Percentiles rank a stretch among this genome's conserved stretches.
Conservation (phyloP, 2,113 vertebrate species). For the Lophotis ruficrista region DNA sequence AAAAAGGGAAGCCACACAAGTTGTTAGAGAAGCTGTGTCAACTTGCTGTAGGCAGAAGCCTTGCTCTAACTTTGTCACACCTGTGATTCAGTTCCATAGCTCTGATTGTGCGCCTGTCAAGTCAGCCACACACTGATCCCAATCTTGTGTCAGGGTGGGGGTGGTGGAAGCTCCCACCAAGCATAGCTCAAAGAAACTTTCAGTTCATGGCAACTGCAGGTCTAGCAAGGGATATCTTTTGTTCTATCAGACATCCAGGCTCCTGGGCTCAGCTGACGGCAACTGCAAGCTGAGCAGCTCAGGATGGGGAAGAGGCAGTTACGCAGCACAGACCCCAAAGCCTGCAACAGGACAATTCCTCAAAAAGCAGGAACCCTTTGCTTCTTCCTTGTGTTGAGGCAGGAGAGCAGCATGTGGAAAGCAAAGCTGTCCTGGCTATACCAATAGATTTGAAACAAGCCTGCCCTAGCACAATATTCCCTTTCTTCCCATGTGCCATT, state of each 20-base stretch:
- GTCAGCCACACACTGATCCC: not conserved
- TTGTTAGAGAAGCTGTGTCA: not conserved
- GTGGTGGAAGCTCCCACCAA: not conserved
- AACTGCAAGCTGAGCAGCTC: not conserved
- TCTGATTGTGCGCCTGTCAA: not conserved
- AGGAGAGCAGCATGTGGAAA: not conserved
- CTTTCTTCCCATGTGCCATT: not conserved
- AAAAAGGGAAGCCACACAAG: not conserved
- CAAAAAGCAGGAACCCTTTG: not conserved
- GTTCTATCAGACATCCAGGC: not conserved
- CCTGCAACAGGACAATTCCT: not conserved
- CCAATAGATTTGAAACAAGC: rapidly evolving
- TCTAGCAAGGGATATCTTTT: not conserved
- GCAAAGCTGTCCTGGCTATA: not conserved
- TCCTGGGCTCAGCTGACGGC: not conserved
- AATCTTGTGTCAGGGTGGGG: not conserved
- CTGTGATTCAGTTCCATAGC: not conserved
- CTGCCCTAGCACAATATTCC: not conserved
- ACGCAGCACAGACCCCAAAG: not conserved
- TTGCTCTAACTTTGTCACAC: not conserved
- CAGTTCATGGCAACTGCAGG: not conserved
- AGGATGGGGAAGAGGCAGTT: not conserved
- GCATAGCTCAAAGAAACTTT: not conserved
- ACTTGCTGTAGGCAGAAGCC: not conserved
- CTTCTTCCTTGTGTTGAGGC: not conserved